Base-by-base conservation (phyloP, 2,888 invertebrate genomes). In the Phasia obesa region DNA sequence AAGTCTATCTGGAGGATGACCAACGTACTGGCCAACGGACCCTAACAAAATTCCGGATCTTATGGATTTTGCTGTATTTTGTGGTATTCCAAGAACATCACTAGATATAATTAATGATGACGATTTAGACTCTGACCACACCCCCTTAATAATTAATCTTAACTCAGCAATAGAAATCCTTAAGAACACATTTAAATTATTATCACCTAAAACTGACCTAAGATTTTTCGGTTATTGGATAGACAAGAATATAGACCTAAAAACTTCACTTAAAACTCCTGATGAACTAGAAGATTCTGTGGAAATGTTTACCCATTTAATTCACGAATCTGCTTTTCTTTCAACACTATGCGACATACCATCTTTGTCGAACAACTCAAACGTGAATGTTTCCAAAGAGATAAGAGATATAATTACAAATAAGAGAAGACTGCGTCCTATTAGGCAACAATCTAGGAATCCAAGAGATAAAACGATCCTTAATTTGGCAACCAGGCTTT, bases 221-320 rank as follows among this genome's bases (percentile, higher is more conserved):
- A 9, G 21, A 21, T 65, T 35, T 6, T 62, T 47, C 44, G n/a
- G 23, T 15, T 31, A 64, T 31, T 49, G 27, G 31, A 27, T 64
- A 4, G 47, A 62, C 4, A 31, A 57, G 57, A 57, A 62, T n/a
- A 25, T 62, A 25, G 25, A 62, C 19, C 19, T 64, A 15, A 65
- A 65, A 31, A 49, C 35, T 51, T 51, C 49, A 65, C 31, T 51
- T n/a, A 65, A 65, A 65, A 65, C 65, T 51, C 35, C 51, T 31
- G 51, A 65, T 1, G 65, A 51, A 51, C 35, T 65, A 51, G 51
- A 65, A 9, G 51, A 51, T 35, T 65, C 35, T 35, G 65, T 38
- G 21, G 65, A 65, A 51, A 35, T 4, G 2, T 65, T 65, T 65
- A 51, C 21, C 23, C n/a, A n/a, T n/a, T n/a, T n/a, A n/a, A n/a